Evolutionary conservation across 2,888 invertebrate species (phyloP), one percentile per base, ranked within the genome.

Genomic region (Horisme vitalbata): DNA sequence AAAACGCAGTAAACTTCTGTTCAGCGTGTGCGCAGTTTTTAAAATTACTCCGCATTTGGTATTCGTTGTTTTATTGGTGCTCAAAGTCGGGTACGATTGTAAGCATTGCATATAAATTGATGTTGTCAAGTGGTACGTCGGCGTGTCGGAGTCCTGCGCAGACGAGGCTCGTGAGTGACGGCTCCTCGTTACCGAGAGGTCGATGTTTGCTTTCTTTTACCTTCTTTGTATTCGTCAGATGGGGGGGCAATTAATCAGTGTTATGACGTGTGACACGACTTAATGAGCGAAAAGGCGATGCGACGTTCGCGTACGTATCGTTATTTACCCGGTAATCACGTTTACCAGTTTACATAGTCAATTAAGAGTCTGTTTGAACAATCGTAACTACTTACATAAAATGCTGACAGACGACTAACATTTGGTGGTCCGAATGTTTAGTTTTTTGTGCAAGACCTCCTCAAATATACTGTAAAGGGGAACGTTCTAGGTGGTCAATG

Each of bases 101-200:
- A 61, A 59, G 69, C 66, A 73, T 76, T 79, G 75, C 73, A 76
- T 78, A 80, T 83, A 84, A 83, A 85, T 86, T 79, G 75, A 69
- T 71, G 68, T 72, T 77, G 83, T 83, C 80, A 73, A 72, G 76
- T 68, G 64, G 47, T 55, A 46, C 37, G 53, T 52, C 54, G 39
- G 55, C 54, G 57, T 52, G 55, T 53, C 54, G 48, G 52, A 47
- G 54, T 50, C 44, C 51, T 35, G 53, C 53, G 52, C 49, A 39
- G 37, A 38, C 45, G 50, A 39, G 55, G 55, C 50, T 45, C 55
- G 52, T 78, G 83, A 81, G 60, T 83, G 84, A 83, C 84, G 69
- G 78, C 71, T 65, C 58, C 83, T 87, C 83, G 85, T 87, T 87
- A 86, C 73, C 57, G 69, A 79, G 79, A 83, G 83, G 83, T 83